Evolutionary conservation across 2,113 vertebrate genomes (phyloP).

Genomic region (Etheostoma spectabile): DNA sequence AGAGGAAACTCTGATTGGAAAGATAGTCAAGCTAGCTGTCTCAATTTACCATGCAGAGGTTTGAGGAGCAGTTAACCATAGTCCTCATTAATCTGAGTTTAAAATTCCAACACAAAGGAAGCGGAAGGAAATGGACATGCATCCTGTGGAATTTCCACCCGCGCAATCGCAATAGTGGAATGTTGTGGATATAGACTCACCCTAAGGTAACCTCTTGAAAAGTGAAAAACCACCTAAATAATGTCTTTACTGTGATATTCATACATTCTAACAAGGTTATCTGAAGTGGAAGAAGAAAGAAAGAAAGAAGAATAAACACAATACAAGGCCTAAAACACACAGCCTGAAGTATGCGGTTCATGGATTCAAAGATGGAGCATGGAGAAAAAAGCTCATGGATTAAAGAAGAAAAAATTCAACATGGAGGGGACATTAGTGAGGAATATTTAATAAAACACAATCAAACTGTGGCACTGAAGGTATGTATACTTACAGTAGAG

Average conservation of each 20-base stretch:
- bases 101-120: too few relatives aligned
- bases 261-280: not conserved
- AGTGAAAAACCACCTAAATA: not conserved
- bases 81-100: too few relatives aligned
- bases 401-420: not conserved
- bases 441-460: conserved; percentile 23
- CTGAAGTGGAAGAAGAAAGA: not conserved
- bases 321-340: too few relatives aligned
- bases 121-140: too few relatives aligned
- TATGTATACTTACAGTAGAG: conserved; percentile 94
- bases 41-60: too few relatives aligned
- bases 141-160: too few relatives aligned
- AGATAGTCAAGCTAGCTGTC: too few relatives aligned
- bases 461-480: conserved; percentile 20
- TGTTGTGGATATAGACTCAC: too few relatives aligned
- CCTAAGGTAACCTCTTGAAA: not conserved
- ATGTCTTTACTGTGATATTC: not conserved
- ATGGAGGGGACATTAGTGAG: conserved; percentile 3
- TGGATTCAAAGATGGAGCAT: not conserved
- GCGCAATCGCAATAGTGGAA: too few relatives aligned
- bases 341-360: too few relatives aligned
- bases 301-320: not conserved
- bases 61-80: too few relatives aligned
- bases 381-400: not conserved
- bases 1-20: too few relatives aligned